Base-by-base conservation (phyloP, 2,113 vertebrate genomes). In the Heloderma charlesbogerti region DNA sequence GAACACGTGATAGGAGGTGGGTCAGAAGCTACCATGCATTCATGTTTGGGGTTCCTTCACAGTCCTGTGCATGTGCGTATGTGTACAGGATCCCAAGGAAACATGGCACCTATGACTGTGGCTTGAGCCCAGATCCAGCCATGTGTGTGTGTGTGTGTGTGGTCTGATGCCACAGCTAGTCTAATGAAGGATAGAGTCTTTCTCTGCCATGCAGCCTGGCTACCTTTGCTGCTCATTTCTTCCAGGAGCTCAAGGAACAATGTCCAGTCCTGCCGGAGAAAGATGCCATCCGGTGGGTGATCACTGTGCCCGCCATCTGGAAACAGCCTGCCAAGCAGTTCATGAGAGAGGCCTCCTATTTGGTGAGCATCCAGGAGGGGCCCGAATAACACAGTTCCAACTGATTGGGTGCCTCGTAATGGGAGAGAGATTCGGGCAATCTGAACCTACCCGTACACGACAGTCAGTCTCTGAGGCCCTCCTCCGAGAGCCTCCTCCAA, bases 221-320 rank as follows among this genome's bases (percentile, higher is more conserved):
- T 34, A n/a, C 71, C 37, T 12, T 0, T 45, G 13, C 4, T 69
- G 43, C 16, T 1, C 79, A 40, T 0, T 9, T 16, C 66, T 0
- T 0, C 3, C 92, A 99, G 99, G 99, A 99, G 96, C 98, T 99
- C 94, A 97, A 97, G 91, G 99, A 99, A 72, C 99, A 99, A 96
- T 98, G 97, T 1, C 98, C 98, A 0, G 96, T 97, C 0, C 94
- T 98, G 85, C 95, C 98, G 0, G 98, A 98, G 92, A 95, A 92
- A 2, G 98, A 97, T 0, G 96, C 98, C 60, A 96, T 99, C 92
- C 97, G 99, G 94, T 99, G 99, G 99, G 99, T 99, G 27, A 96
- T 99, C 95, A 99, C 99, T 0, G 99, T 99, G n/a, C 99, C 99
- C 0, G 99, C 99, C 54, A 99, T 99, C 94, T 99, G 99, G 99